A percentile compares a stretch with the other conserved stretches of the same genome.
These are phyloP conservation scores for Drosophila bunnanda DNA, from an alignment of 2,888 invertebrate genomes.

Conservation along the genomic window DNA sequence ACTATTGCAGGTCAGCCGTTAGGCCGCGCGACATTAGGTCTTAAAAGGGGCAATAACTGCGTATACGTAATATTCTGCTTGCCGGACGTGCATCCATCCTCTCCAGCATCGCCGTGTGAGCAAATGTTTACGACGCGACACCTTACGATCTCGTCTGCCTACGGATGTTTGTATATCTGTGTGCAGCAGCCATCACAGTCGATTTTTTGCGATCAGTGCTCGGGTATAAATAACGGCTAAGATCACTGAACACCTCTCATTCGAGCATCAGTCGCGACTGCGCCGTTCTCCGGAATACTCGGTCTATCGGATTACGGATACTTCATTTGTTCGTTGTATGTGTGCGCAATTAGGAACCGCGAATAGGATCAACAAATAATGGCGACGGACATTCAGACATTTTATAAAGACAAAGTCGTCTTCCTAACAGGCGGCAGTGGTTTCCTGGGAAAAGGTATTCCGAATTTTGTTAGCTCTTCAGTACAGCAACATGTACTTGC, in stretches of 20 bases:
- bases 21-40: not conserved
- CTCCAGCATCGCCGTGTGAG: constrained; percentile 10
- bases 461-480: not conserved
- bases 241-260: constrained; percentile 42
- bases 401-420: constrained; percentile 87
- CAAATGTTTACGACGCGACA: constrained; percentile 19
- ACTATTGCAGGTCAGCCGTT: constrained; percentile 9
- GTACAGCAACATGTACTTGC: not conserved
- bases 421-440: constrained; percentile 88
- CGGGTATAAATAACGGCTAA: constrained; percentile 59
- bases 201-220: constrained; percentile 25
- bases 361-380: constrained; percentile 24
- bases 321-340: not conserved
- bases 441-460: constrained; percentile 84
- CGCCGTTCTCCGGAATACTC: constrained; percentile 7
- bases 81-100: constrained; percentile 6
- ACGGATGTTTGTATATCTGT: constrained; percentile 2
- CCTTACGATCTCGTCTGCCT: constrained; percentile 23
- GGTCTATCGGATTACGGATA: constrained; percentile 6
- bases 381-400: constrained; percentile 85
- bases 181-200: constrained; percentile 18
- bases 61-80: constrained; percentile 23
- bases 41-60: constrained; percentile 1
- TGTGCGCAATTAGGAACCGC: not conserved
- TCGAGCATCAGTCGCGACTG: constrained; percentile 37